Evolutionary conservation across 2,113 vertebrate genomes (phyloP), one percentile per base, ranked within the genome.

Genomic region (Alethe castanea): DNA sequence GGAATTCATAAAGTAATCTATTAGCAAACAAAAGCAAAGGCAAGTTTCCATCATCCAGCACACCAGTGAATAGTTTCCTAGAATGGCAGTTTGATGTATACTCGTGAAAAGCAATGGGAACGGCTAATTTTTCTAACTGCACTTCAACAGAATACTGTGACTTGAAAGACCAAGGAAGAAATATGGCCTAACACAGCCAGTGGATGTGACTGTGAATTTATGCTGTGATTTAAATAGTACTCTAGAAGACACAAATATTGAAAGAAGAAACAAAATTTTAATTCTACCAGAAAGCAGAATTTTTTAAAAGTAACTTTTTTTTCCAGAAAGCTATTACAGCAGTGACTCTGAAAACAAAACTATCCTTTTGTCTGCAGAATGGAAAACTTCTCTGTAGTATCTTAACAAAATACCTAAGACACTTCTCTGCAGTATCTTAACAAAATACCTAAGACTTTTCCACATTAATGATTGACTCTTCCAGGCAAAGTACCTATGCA

Each of bases 1-100:
- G 29, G 35, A 92, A 81, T 73, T 81, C 84, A 57, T 81, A 78
- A 90, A 86, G 48, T 38, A 84, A 93, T 83, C 42, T 67, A 38
- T 62, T 83, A 67, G 86, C 66, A 95, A 94, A 92, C 81, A 95
- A 91, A 95, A 95, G 70, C 70, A 86, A 65, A 92, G 57, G 83
- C 57, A 93, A 80, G 53, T 92, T 95, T 95, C 61, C 76, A 88
- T 66, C 69, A 91, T 65, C 72, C 80, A 87, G 77, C 62, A 64
- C 24, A 24, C 56, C 78, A 95, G 66, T 65, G 36, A 95, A 88
- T 81, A 86, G 15, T 92, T 93, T 83, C 53, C 50, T 52, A 86
- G 74, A 94, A 86, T 35, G 52, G 61, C 73, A 77, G 88, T 81
- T 96, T 94, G 86, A 94, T 95, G 36, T 92, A 96, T 50, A 33